Base-by-base conservation (phyloP, 2,797 vertebrate species). In the Ammospiza maritima region DNA sequence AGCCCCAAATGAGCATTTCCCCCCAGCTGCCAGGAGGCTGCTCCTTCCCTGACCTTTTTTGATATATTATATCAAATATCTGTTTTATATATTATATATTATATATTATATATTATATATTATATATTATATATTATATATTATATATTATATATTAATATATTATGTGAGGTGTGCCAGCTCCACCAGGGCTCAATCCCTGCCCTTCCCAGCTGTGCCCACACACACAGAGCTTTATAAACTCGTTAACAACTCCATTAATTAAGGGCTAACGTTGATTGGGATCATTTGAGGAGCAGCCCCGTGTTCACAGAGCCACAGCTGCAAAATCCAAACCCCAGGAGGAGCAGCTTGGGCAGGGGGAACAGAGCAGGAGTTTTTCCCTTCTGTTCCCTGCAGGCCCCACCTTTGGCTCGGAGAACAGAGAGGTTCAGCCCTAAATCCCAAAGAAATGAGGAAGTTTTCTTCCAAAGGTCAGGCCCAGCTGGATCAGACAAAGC, bases 401-500 rank as follows among this genome's bases (percentile, higher is more conserved):
- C 8, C 32, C 6, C 71, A 73, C 18, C 16, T 82, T 73, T 22
- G 30, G 5, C 60, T 25, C 11, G 61, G 17, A 66, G 77, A 44
- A 44, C 62, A 36, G 34, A 44, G 42, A 18, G n/a, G 29, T 57
- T n/a, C 67, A 79, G 47, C 34, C 61, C 58, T 27, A 53, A 6
- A 64, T 21, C 64, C 40, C 58, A 36, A 16, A 36, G 1, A 1
- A 56, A 30, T 15, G 4, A 1, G 1, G 6, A 18, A 29, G 3
- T 36, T 69, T 65, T 25, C 47, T 13, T 19, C 42, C 54, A 64
- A 26, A 71, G 36, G 17, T 54, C n/a, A 58, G 60, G 8, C 17
- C 29, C 36, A 79, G 73, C 7, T 8, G 3, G 17, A 53, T 48
- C 44, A 36, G 22, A 30, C 32, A 54, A 53, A 85, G 42, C 32